Conservation (phyloP, 2,797 vertebrate species). For the Sebastolobus alascanus region DNA sequence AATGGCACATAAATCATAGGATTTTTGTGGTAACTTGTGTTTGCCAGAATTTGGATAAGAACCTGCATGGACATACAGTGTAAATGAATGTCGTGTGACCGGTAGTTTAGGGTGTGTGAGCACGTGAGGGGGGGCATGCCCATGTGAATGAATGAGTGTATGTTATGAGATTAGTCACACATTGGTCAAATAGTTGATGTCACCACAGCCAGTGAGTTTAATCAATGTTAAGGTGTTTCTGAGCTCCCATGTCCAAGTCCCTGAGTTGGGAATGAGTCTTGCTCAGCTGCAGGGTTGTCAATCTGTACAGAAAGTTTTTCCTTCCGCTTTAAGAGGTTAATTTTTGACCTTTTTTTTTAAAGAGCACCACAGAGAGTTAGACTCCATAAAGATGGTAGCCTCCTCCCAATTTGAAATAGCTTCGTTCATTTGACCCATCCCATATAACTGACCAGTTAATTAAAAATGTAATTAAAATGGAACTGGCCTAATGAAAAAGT, state of each 20-base stretch:
- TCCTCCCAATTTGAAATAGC: slow-evolving; percentile 46
- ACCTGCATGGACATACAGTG: not conserved
- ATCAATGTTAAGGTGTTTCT: slow-evolving; percentile 27
- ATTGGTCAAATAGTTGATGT: slow-evolving; percentile 16
- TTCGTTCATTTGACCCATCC: slow-evolving; percentile 42
- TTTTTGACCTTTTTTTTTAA: not conserved
- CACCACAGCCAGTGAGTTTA: slow-evolving; percentile 16
- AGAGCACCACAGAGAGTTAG: slow-evolving; percentile 15
- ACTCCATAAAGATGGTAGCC: slow-evolving; percentile 11
- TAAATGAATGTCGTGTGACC: slow-evolving; percentile 25
- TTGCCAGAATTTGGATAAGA: not conserved
- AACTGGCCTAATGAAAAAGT: slow-evolving; percentile 52
- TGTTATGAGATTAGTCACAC: slow-evolving; percentile 22
- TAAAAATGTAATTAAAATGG: slow-evolving; percentile 69
- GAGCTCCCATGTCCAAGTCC: not conserved
- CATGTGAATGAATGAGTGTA: slow-evolving; percentile 12
- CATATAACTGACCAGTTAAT: slow-evolving; percentile 58
- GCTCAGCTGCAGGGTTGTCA: slow-evolving; percentile 4
- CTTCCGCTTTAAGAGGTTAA: slow-evolving; percentile 24
- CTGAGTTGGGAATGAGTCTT: not conserved
- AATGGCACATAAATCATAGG: not conserved
- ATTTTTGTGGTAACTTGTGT: not conserved
- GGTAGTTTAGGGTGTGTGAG: not conserved
- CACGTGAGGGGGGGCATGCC: not conserved
- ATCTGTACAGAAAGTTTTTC: not conserved